These are phyloP conservation scores for Gnatocerus cornutus DNA, from an alignment of 2,888 invertebrate genomes.

Conservation along the genomic window DNA sequence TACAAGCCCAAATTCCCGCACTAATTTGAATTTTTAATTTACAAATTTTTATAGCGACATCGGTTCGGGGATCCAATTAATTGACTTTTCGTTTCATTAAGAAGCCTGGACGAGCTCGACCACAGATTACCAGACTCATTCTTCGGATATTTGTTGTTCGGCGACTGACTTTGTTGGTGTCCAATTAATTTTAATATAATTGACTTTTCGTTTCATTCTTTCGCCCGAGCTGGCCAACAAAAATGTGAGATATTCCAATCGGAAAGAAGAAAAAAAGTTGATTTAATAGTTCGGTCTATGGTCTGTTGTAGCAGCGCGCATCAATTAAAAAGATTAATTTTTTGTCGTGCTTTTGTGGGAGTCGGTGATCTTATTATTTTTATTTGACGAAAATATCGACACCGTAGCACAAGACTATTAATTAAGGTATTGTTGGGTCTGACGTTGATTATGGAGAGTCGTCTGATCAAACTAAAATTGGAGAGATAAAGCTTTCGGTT, in stretches of 20 bases:
- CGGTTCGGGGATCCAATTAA: slow-evolving; percentile 51
- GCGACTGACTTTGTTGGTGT: slow-evolving; percentile 61
- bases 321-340: slow-evolving; percentile 44
- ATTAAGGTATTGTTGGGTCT: slow-evolving; percentile 62
- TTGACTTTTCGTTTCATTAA: slow-evolving; percentile 59
- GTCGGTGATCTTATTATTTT: slow-evolving; percentile 42
- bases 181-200: slow-evolving; percentile 69
- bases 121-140: slow-evolving; percentile 56
- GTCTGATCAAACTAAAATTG: slow-evolving; percentile 57
- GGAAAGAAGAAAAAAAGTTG: slow-evolving; percentile 36
- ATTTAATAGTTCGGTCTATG: slow-evolving; percentile 35
- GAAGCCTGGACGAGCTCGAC: slow-evolving; percentile 47
- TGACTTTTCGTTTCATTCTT: slow-evolving; percentile 63
- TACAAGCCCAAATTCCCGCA: slow-evolving; percentile 31
- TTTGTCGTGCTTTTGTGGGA: slow-evolving; percentile 38
- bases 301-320: slow-evolving; percentile 18
- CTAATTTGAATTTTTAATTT: slow-evolving; percentile 39
- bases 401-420: slow-evolving; percentile 53
- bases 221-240: slow-evolving; percentile 48
- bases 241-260: slow-evolving; percentile 55
- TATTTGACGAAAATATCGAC: slow-evolving; percentile 46
- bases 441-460: slow-evolving; percentile 62
- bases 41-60: slow-evolving; percentile 43
- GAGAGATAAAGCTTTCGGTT: slow-evolving; percentile 59
- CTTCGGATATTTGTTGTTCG: slow-evolving; percentile 54